Evolutionary conservation across 1,140 invertebrate genomes (phyloP).

Genomic region (Drosophila kohkoa): DNA sequence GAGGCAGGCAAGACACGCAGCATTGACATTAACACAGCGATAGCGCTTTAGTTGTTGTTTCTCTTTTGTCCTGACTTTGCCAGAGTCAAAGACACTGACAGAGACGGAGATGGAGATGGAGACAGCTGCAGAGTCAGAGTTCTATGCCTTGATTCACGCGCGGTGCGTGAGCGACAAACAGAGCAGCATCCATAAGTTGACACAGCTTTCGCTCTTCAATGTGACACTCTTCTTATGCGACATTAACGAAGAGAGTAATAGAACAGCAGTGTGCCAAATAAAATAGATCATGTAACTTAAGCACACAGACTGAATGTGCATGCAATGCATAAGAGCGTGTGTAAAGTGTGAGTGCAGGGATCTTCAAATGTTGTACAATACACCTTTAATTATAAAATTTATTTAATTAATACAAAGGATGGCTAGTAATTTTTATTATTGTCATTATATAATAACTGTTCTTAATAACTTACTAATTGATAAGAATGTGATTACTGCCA

Average conservation of each 20-base stretch:
- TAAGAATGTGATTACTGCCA: no score
- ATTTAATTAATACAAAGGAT: no score
- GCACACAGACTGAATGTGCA: not conserved
- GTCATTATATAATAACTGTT: no score
- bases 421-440: no score
- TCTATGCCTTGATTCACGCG: conserved; percentile 64
- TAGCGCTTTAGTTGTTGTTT: conserved; percentile 3
- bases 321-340: no score
- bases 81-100: not conserved
- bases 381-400: no score
- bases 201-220: not conserved
- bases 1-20: conserved; percentile 7
- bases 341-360: no score
- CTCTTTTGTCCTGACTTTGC: conserved; percentile 2
- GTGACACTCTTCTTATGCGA: not conserved
- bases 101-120: no score
- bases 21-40: conserved; percentile 28
- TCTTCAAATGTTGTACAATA: no score
- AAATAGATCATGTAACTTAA: no score
- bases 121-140: conserved; percentile 19
- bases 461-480: no score
- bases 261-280: no score
- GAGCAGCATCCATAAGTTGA: conserved; percentile 41
- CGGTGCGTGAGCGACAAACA: conserved; percentile 57
- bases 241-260: not conserved